phyloP scores from a whole-genome alignment of 2,888 invertebrate genomes.

The Taphrorychus bicolor region DNA sequence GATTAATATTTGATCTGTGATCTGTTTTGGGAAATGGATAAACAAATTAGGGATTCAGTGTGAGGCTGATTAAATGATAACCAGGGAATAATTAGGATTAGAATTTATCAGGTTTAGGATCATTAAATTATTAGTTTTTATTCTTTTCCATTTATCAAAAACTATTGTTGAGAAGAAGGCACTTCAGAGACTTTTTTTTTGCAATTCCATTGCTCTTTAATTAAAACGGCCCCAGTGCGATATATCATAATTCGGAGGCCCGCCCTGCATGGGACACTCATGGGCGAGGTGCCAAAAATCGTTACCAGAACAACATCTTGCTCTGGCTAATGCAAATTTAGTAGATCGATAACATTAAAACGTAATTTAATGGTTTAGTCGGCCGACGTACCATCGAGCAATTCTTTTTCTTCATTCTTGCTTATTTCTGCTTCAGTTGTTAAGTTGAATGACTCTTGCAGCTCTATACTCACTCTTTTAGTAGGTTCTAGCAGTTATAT shows the following conservation, averaged over 20 bases:
- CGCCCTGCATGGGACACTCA: slow-evolving; percentile 26
- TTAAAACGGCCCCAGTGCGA: slow-evolving; percentile 36
- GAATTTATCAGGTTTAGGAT: too few relatives aligned
- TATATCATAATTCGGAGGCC: slow-evolving; percentile 38
- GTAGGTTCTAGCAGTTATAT: too few relatives aligned
- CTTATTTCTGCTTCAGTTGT: too few relatives aligned
- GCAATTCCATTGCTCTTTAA: slow-evolving; percentile 28
- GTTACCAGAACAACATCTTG: slow-evolving; percentile 21
- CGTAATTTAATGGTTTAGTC: not conserved
- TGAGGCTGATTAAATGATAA: not conserved
- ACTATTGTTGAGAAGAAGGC: too few relatives aligned
- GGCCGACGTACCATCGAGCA: not conserved
- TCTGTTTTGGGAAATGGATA: not conserved
- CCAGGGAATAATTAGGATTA: too few relatives aligned
- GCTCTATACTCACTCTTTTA: too few relatives aligned
- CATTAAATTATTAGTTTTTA: too few relatives aligned
- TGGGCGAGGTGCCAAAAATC: slow-evolving; percentile 27
- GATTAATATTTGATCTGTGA: not conserved
- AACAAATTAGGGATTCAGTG: not conserved
- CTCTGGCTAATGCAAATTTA: slow-evolving; percentile 8
- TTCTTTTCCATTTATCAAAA: too few relatives aligned
- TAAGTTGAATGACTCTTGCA: too few relatives aligned
- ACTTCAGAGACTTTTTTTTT: too few relatives aligned
- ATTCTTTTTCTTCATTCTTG: not conserved
- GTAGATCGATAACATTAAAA: not conserved